These are phyloP conservation scores for Hippasteria phrygiana DNA, from an alignment of 53 echinoderm and acorn worm genomes.

Conservation along the genomic window DNA sequence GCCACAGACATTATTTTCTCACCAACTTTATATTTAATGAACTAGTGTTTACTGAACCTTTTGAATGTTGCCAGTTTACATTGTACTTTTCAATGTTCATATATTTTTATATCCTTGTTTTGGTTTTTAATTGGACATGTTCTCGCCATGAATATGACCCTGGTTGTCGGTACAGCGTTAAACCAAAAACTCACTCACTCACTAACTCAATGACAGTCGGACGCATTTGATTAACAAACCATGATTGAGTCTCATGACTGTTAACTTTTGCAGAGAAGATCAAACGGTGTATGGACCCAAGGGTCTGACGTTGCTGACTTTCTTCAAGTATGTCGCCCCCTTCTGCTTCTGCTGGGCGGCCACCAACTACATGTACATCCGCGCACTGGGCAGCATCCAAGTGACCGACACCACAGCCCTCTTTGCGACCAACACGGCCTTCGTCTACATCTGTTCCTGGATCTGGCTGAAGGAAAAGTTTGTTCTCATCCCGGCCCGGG, in stretches of 20 bases:
- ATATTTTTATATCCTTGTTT: no score
- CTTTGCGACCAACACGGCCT: slow-evolving; percentile 89
- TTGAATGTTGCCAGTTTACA: no score
- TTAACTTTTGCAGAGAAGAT: slow-evolving; percentile 71
- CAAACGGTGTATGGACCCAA: slow-evolving; percentile 70
- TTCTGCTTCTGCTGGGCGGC: slow-evolving; percentile 84
- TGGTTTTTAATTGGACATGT: no score
- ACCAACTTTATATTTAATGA: no score
- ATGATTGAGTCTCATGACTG: neutral
- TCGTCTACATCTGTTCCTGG: slow-evolving; percentile 91
- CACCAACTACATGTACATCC: slow-evolving; percentile 91
- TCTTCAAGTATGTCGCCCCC: slow-evolving; percentile 73
- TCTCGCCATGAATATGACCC: no score
- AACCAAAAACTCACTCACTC: no score
- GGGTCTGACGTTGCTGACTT: slow-evolving; percentile 68
- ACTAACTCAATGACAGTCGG: no score
- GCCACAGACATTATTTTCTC: no score
- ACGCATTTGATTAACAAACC: no score
- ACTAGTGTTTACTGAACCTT: no score
- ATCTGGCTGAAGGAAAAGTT: slow-evolving; percentile 81
- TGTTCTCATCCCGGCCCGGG: slow-evolving; percentile 79
- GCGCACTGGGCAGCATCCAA: slow-evolving; percentile 77
- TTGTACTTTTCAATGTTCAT: no score
- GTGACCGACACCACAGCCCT: slow-evolving; percentile 83
- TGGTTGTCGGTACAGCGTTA: no score